A percentile compares a stretch with the other conserved stretches of the same genome.
Conservation (phyloP, 35 echinoderm and acorn worm genomes). For the Eucidaris tribuloides region DNA sequence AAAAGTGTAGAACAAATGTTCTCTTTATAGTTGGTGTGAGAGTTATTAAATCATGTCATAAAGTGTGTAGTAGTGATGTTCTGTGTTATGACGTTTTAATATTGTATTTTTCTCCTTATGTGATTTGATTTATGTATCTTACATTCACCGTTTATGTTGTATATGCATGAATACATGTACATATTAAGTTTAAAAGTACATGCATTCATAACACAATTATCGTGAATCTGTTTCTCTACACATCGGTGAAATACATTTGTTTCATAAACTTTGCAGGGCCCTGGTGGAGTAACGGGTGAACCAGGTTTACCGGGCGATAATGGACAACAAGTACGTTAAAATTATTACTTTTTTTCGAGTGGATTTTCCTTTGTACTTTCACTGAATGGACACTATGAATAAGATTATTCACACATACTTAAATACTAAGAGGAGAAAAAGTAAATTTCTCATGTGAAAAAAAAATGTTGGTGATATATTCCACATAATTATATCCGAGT, state of each 20-base stretch:
- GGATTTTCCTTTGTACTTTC: too few relatives aligned
- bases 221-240: neutral
- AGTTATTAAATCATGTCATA: too few relatives aligned
- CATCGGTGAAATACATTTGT: neutral
- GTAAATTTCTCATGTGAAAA: neutral
- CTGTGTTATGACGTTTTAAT: neutral
- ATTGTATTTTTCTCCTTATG: neutral
- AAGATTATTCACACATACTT: too few relatives aligned
- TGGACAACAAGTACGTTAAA: conserved; percentile 16
- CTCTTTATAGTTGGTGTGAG: too few relatives aligned
- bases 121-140: too few relatives aligned
- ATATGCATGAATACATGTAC: neutral
- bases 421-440: neutral
- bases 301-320: conserved; percentile 5
- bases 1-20: too few relatives aligned
- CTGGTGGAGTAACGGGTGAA: neutral
- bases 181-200: neutral
- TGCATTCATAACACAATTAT: neutral
- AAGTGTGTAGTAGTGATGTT: too few relatives aligned
- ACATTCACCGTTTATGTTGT: neutral
- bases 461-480: neutral
- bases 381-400: neutral
- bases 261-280: neutral
- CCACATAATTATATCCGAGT: neutral
- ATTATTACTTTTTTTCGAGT: neutral